Percentiles rank a stretch among this genome's conserved stretches.
Conservation (phyloP, 2,888 invertebrate species). For the Xylophagus ater region DNA sequence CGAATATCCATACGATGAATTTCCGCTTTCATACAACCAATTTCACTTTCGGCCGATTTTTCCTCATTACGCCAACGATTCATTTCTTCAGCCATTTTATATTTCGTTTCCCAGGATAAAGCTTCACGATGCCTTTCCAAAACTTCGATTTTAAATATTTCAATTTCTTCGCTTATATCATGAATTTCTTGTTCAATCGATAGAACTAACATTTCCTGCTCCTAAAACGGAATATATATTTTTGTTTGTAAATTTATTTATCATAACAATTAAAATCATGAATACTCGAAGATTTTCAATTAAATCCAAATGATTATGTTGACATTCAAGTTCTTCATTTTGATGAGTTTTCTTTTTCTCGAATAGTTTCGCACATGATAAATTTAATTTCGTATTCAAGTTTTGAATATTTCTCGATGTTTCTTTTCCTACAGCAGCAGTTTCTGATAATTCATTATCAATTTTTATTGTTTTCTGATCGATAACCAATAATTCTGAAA, state of each 20-base stretch:
- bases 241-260: not conserved
- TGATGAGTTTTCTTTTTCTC: conserved; percentile 45
- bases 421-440: conserved; percentile 44
- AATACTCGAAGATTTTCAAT: conserved; percentile 42
- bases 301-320: conserved; percentile 43
- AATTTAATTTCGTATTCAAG: conserved; percentile 49
- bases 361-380: conserved; percentile 46
- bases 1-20: conserved; percentile 73
- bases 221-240: conserved; percentile 37
- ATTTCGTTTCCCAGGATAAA: conserved; percentile 72
- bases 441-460: conserved; percentile 50
- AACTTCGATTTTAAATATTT: conserved; percentile 42
- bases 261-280: not conserved
- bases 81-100: conserved; percentile 58
- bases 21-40: conserved; percentile 65
- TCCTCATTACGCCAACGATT: conserved; percentile 57
- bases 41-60: conserved; percentile 54
- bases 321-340: conserved; percentile 45
- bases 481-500: conserved; percentile 43
- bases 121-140: conserved; percentile 56
- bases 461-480: conserved; percentile 64
- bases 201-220: conserved; percentile 55
- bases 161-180: conserved; percentile 54
- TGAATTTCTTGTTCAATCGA: conserved; percentile 56
- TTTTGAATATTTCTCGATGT: conserved; percentile 49